Evolutionary conservation across 2,113 vertebrate species (phyloP), one percentile per base, ranked within the genome.

Genomic region (Sialia sialis): DNA sequence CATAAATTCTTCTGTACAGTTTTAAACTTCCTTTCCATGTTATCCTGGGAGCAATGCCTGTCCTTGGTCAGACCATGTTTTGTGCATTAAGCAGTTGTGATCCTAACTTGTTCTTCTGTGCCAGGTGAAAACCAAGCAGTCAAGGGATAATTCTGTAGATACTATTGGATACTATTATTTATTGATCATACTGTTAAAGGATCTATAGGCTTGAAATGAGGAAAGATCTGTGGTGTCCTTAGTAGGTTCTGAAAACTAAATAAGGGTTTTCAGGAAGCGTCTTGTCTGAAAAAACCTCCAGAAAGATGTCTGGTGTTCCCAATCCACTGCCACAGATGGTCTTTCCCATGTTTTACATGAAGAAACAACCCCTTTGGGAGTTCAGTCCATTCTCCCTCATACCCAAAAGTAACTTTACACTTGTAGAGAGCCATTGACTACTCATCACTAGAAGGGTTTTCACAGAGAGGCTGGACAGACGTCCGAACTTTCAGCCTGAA

Each of bases 401-500:
- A 48, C 12, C 12, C 16, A 84, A 44, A 43, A 74, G 39, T 16
- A 92, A 14, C 51, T 43, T 89, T 78, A 21, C 22, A 38, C 29
- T 63, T 26, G 4, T 27, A 43, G n/a, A 46, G 18, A 48, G 12
- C 23, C 60, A 77, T 17, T 67, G 26, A 26, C 34, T 43, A 38
- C 46, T 83, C 34, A 41, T n/a, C 41, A 85, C 25, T 58, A 19
- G 56, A 56, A 43, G 7, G 13, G 27, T 55, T 95, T 89, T 74
- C 60, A 52, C 43, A 49, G 20, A 12, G 38, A 36, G 11, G 6
- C 25, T 70, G 64, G 38, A 34, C 62, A 72, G 25, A 48, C 16
- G 11, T 77, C 20, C 92, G 94, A 87, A 91, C 63, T 90, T 94
- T 49, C 91, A 86, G 69, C 84, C 76, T 97, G 86, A 92, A 96